Conservation (phyloP, 2,797 vertebrate genomes). For the Harpagifer antarcticus region DNA sequence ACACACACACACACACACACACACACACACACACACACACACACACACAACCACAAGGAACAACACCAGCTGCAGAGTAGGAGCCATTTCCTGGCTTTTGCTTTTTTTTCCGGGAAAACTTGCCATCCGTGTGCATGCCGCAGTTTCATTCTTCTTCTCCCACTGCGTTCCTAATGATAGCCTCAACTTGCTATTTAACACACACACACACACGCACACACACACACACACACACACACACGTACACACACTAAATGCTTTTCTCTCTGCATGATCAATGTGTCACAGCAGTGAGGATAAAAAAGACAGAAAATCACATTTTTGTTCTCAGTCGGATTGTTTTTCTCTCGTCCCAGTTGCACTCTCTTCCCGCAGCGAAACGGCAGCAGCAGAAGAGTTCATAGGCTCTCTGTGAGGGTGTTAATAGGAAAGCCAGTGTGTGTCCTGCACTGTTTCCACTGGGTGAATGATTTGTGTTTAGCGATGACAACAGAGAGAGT, state of each 20-base stretch:
- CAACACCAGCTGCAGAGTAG: conserved; percentile 46
- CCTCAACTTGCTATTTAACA: conserved; percentile 12
- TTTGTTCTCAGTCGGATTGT: too few species aligned
- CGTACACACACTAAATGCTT: conserved; percentile 9
- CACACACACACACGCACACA: conserved; percentile 12
- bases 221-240: conserved; percentile 16
- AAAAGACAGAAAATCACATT: not conserved
- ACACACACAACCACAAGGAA: conserved; percentile 34
- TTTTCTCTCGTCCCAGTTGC: too few species aligned
- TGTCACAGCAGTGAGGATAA: conserved; percentile 7
- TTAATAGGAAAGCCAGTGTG: too few species aligned
- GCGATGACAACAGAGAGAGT: too few species aligned
- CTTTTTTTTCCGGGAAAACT: conserved; percentile 23
- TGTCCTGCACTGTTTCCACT: too few species aligned
- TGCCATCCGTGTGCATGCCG: conserved; percentile 20
- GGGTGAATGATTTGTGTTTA: too few species aligned
- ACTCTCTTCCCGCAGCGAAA: too few species aligned
- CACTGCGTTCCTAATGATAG: conserved; percentile 41
- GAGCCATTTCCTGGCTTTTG: conserved; percentile 40
- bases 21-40: conserved; percentile 10
- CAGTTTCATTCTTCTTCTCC: conserved; percentile 19
- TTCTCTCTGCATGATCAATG: not conserved
- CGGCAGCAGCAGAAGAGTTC: too few species aligned
- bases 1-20: not conserved
- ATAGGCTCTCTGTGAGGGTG: too few species aligned